Conservation (phyloP, 2,888 invertebrate genomes). For the Globia sparganii region DNA sequence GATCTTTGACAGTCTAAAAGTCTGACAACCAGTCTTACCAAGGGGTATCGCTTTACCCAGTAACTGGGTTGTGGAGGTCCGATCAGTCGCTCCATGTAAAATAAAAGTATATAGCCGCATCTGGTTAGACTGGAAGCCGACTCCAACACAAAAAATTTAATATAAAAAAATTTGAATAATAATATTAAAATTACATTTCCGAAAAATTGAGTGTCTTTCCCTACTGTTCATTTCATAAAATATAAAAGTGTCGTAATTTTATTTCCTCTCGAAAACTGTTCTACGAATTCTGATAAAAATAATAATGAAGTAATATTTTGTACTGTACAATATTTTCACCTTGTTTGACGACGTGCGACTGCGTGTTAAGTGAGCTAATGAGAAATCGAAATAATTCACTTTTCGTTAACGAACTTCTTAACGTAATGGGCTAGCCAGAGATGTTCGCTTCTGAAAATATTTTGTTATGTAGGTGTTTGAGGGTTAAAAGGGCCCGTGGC, state of each 20-base stretch:
- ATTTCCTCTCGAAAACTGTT: constrained; percentile 9
- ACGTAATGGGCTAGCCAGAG: background rate
- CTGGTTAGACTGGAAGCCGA: background rate
- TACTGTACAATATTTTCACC: constrained; percentile 31
- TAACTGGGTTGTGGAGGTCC: background rate
- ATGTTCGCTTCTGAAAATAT: background rate
- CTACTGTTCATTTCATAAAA: background rate
- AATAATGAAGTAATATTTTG: constrained; percentile 36
- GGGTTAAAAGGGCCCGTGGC: no score
- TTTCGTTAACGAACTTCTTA: constrained; percentile 30
- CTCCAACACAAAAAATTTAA: no score
- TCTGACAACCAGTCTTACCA: background rate
- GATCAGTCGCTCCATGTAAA: background rate
- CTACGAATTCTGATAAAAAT: constrained; percentile 32
- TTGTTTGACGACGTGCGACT: background rate
- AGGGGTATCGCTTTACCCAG: background rate
- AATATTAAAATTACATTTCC: background rate
- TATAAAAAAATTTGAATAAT: background rate
- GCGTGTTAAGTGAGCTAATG: constrained; percentile 20
- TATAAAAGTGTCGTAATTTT: background rate
- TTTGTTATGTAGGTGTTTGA: background rate
- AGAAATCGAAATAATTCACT: constrained; percentile 35
- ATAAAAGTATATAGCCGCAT: background rate
- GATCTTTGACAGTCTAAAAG: background rate
- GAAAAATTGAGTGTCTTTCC: background rate